Conservation (phyloP, 2,888 invertebrate genomes). For the Subacronicta megacephala region DNA sequence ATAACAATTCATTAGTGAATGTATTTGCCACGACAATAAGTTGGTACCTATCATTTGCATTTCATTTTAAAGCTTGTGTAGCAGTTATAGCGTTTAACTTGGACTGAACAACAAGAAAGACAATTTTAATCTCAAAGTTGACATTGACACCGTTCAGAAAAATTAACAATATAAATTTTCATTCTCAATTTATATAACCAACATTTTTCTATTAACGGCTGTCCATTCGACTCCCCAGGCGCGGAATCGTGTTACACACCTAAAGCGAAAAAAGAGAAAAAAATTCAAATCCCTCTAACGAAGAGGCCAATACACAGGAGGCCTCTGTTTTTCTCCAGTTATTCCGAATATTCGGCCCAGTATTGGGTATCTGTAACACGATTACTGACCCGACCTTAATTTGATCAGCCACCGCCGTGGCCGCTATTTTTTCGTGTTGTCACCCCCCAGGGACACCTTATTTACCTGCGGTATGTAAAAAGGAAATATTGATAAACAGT, state of each 20-base stretch:
- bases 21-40: constrained; percentile 19
- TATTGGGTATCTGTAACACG: constrained; percentile 88
- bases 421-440: constrained; percentile 75
- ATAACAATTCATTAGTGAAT: no score
- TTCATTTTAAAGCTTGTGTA: constrained; percentile 5
- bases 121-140: constrained; percentile 45
- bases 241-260: constrained; percentile 81
- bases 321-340: constrained; percentile 82
- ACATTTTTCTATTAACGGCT: constrained; percentile 86
- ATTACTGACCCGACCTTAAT: constrained; percentile 89
- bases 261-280: constrained; percentile 74
- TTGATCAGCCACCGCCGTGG: constrained; percentile 80
- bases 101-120: constrained; percentile 1
- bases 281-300: constrained; percentile 87
- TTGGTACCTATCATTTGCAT: constrained; percentile 2
- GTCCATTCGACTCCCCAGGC: constrained; percentile 78
- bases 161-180: constrained; percentile 81
- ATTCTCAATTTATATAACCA: constrained; percentile 76
- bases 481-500: constrained; percentile 57
- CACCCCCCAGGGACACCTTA: constrained; percentile 69
- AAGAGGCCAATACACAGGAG: constrained; percentile 85
- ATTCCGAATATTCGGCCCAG: constrained; percentile 80
- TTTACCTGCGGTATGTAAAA: constrained; percentile 69
- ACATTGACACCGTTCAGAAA: constrained; percentile 66
- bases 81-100: constrained; percentile 17